Conservation (phyloP, 2,888 invertebrate species). For the Sinohyriopsis cumingii region DNA sequence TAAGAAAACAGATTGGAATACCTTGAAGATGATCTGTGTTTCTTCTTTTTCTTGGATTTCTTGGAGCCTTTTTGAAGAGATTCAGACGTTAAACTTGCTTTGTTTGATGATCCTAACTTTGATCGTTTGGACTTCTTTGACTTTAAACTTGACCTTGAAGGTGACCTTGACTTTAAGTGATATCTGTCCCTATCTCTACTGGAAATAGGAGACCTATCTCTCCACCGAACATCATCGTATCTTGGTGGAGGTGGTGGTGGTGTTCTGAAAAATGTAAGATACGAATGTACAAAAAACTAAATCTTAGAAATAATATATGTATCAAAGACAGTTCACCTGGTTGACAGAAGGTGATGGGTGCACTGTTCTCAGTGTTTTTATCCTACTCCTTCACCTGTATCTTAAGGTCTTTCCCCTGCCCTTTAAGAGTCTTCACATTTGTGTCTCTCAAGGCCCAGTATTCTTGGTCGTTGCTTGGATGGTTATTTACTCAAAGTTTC, state of each 20-base stretch:
- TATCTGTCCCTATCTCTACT: conserved; percentile 28
- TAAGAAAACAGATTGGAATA: neutral
- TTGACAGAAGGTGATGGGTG: no score
- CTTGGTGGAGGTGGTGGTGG: conserved; percentile 27
- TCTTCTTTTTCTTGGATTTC: conserved; percentile 45
- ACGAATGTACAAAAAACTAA: no score
- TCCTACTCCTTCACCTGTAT: no score
- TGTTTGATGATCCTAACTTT: conserved; percentile 40
- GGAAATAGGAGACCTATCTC: conserved; percentile 31
- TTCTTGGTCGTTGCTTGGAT: no score
- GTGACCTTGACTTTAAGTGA: conserved; percentile 37
- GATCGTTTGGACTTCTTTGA: conserved; percentile 47
- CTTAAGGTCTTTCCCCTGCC: no score
- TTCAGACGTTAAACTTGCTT: conserved; percentile 9
- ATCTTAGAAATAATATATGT: no score
- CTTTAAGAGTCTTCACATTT: no score
- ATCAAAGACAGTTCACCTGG: no score
- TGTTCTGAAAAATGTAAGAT: neutral
- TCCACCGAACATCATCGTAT: conserved; percentile 14
- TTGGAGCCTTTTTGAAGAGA: conserved; percentile 34
- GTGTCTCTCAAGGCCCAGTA: no score
- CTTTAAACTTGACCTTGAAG: conserved; percentile 27
- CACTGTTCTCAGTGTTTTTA: no score
- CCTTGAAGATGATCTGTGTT: conserved; percentile 28
- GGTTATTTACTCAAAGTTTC: no score